Evolutionary conservation across 2,797 vertebrate species (phyloP), one percentile per base, ranked within the genome.

Genomic region (Phrynocephalus guinanensis): DNA sequence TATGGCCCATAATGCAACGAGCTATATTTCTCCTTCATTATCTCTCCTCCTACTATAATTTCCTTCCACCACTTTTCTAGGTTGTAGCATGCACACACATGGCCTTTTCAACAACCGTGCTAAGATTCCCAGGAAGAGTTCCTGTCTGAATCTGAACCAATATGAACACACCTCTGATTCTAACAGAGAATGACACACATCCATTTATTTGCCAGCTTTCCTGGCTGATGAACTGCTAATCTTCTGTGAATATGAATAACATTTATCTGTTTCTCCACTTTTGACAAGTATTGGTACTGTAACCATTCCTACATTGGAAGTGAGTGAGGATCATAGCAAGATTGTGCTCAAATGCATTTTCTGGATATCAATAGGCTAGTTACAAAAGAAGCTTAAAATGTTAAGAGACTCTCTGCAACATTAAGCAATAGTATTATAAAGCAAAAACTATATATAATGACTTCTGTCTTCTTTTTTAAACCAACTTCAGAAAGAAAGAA

Each of bases 251-350:
- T 33, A 33, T 33, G 24, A 79, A 33, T 33, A 33, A 48, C 84
- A 86, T 86, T 76, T 79, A 75, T 71, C 66, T 56, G 13, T 71
- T 56, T 79, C 22, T 30, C n/a, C 48, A 79, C 28, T 71, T 79
- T n/a, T 86, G 76, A 76, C 84, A 86, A 71, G 79, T 79, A 13
- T 38, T 33, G n/a, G 77, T 16, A 86, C 24, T 79, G 26, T 79
- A 86, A 50, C 22, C 63, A 79, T 71, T 70, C 8, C 66, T n/a
- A 52, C 18, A 70, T 33, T 79, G 63, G 15, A 26, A 20, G n/a
- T 86, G 48, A 78, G 67, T 71, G 68, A 3, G 5, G 44, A 79
- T 71, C 22, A 56, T 79, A 79, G 48, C 28, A 86, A 71, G 30
- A 38, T 79, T 18, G 6, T 79, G 66, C 48, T 67, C 52, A 56